phyloP scores from a whole-genome alignment of 2,113 vertebrate species.

The Entelurus aequoreus region DNA sequence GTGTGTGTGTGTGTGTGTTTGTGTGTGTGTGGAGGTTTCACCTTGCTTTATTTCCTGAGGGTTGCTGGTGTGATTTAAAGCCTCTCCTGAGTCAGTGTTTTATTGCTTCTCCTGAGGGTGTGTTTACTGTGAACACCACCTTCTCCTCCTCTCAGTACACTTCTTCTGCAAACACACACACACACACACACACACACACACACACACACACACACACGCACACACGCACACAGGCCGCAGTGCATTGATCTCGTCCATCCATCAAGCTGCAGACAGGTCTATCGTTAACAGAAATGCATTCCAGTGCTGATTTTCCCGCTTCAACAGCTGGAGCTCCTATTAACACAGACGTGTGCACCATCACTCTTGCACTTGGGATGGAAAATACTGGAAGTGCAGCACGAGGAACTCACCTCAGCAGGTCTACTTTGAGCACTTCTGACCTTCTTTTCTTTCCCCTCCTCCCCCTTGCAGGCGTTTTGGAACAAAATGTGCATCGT shows the following conservation, averaged over 20 bases:
- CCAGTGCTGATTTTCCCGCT: constrained; percentile 45
- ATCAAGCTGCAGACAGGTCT: constrained; percentile 50
- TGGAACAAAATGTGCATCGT: constrained; percentile 97
- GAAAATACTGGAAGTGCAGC: constrained; percentile 22
- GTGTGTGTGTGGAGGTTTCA: constrained; percentile 6
- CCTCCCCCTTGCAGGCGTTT: constrained; percentile 80
- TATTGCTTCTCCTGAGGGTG: constrained; percentile 64
- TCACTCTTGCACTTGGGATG: constrained; percentile 37
- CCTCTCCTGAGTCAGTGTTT: constrained; percentile 63
- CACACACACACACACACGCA: neutral
- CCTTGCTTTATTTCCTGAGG: constrained; percentile 57
- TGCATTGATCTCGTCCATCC: constrained; percentile 61
- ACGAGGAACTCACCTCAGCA: constrained; percentile 19
- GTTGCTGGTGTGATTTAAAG: constrained; percentile 63
- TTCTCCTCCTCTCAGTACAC: constrained; percentile 20
- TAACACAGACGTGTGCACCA: constrained; percentile 35
- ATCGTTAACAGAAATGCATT: constrained; percentile 47
- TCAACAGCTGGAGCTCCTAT: constrained; percentile 44
- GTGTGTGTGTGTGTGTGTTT: neutral
- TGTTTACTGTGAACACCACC: constrained; percentile 52
- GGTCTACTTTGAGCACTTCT: constrained; percentile 12
- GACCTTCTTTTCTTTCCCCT: neutral
- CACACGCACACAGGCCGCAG: constrained; percentile 22
- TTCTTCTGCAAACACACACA: constrained; percentile 57
- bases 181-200: constrained; percentile 40